Conservation (phyloP, 2,888 invertebrate species). For the Teinopalpus imperialis region DNA sequence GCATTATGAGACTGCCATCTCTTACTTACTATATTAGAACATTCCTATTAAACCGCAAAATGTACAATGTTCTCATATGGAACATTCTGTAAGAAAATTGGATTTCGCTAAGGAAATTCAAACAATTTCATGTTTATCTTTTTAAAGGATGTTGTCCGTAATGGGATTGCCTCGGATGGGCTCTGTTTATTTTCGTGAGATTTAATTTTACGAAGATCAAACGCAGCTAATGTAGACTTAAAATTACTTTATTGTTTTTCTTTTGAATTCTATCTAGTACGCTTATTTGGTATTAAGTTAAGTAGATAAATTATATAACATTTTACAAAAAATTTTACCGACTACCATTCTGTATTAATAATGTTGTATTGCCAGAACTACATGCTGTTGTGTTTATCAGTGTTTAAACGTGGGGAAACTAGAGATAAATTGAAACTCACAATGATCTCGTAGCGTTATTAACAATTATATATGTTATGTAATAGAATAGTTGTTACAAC, state of each 20-base stretch:
- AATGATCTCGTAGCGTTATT: no score
- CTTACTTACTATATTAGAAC: constrained; percentile 15
- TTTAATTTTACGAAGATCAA: constrained; percentile 20
- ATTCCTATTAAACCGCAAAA: constrained; percentile 19
- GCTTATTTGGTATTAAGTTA: no score
- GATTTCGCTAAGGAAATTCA: constrained; percentile 15
- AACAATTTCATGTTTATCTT: constrained; percentile 23
- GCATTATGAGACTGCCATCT: constrained; percentile 7
- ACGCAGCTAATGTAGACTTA: not conserved
- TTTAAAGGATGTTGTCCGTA: constrained; percentile 12
- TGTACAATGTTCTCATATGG: constrained; percentile 9
- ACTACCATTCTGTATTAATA: no score
- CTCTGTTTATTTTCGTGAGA: constrained; percentile 12
- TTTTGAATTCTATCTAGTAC: no score
- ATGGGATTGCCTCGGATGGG: constrained; percentile 14
- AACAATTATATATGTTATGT: no score
- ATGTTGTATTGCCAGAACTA: no score
- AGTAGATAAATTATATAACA: no score
- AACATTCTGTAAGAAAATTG: constrained; percentile 23
- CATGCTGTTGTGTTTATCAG: no score
- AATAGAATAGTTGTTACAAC: no score
- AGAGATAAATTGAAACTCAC: no score
- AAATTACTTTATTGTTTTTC: not conserved
- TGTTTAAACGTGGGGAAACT: no score
- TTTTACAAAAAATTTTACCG: no score